Evolutionary conservation across 1,140 invertebrate species (phyloP), one percentile per base, ranked within the genome.

Genomic region (Diabrotica virgifera): DNA sequence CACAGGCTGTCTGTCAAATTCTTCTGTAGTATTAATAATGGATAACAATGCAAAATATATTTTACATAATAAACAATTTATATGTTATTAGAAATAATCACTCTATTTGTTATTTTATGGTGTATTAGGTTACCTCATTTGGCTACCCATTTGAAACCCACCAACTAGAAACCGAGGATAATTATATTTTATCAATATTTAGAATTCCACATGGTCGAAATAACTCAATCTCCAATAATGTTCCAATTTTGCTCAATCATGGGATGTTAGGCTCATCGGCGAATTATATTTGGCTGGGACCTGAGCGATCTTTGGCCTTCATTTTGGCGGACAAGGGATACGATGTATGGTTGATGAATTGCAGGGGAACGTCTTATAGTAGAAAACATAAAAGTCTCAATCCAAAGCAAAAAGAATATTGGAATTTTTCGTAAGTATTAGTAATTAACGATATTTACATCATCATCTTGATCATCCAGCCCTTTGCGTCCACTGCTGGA

Each of bases 331-430:
- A 24, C 24, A 24, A 24, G 24, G 24, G 24, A 24, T 24, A 24
- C 24, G 24, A 24, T 24, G 87, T 92, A 5, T 92, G 89, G 89
- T 67, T 91, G 71, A 85, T 83, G 5, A 90, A 91, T 74, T 80
- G 83, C 46, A 80, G 90, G 66, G 89, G 89, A 14, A 90, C 89
- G 14, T 81, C 80, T 13, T 90, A 90, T 67, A 87, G 86, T 0
- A 81, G 82, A 66, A 81, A 79, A 40, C 86, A 89, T 74, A 80
- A 79, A 35, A 74, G 40, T 8, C 62, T 81, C 6, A 70, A 71
- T 66, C 74, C 82, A 72, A 72, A 82, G 62, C 84, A 79, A 67
- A 82, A 85, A 73, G 81, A 82, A 46, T 76, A 78, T 40, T 80
- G 82, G 65, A 82, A 86, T 70, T 70, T 87, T 63, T 73, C 74